These are phyloP conservation scores for Sciurus vulgaris DNA, from an alignment of 2,797 vertebrate species.

Conservation along the genomic window DNA sequence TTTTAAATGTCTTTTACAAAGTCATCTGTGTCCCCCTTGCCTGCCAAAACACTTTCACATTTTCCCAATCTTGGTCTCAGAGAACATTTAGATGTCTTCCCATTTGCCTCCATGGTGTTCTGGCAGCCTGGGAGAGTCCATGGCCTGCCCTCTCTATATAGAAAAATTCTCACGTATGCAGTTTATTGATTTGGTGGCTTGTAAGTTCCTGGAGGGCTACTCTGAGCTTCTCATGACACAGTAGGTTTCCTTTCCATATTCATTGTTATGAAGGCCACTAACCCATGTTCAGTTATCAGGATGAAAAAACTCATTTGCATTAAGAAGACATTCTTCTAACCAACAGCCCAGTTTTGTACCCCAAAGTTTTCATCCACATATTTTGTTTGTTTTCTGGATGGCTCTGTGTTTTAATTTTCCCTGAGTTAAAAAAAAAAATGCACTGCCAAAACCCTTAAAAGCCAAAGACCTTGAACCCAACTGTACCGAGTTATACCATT, in stretches of 20 bases:
- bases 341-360: not conserved
- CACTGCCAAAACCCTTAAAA: not conserved
- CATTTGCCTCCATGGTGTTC: not conserved
- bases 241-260: not conserved
- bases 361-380: not conserved
- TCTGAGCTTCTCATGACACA: not conserved
- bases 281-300: not conserved
- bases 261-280: not conserved
- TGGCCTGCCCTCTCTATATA: not conserved
- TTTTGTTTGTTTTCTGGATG: not conserved
- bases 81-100: not conserved
- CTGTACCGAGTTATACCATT: not conserved
- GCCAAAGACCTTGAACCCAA: not conserved
- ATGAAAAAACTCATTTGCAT: not conserved
- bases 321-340: not conserved
- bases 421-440: not conserved
- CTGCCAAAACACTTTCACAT: not conserved
- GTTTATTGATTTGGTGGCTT: not conserved
- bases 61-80: not conserved
- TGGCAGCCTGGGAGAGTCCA: not conserved
- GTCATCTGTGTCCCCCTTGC: not conserved
- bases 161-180: not conserved
- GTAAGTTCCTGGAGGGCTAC: not conserved
- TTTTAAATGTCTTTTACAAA: slow-evolving; percentile 36
- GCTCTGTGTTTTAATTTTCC: not conserved